Conservation (phyloP, 2,113 vertebrate genomes). For the Hippocampus guttulatus region DNA sequence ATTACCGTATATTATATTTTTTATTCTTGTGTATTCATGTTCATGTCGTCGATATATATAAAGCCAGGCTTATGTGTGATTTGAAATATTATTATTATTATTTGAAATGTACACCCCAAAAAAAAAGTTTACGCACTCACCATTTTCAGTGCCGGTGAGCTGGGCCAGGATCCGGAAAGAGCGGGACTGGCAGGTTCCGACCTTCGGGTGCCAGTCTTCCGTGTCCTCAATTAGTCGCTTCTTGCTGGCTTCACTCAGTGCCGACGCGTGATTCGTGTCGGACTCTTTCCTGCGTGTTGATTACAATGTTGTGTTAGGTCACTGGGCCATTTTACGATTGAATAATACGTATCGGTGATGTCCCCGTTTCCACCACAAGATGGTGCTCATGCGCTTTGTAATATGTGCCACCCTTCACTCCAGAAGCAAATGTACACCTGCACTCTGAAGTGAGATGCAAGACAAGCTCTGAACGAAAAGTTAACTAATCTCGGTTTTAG, state of each 20-base stretch:
- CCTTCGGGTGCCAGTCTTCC: constrained; percentile 89
- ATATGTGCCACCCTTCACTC: background rate
- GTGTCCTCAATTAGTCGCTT: constrained; percentile 94
- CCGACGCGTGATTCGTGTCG: constrained; percentile 74
- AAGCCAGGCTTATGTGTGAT: too few relatives aligned
- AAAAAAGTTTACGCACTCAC: constrained; percentile 63
- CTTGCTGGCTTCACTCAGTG: constrained; percentile 86
- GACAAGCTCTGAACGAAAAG: background rate
- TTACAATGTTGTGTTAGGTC: background rate
- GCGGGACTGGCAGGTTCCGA: constrained; percentile 88
- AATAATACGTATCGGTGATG: constrained; percentile 13
- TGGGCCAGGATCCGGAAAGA: constrained; percentile 96
- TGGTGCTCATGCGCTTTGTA: constrained; percentile 38
- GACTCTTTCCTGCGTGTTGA: constrained; percentile 74
- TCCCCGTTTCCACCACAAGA: constrained; percentile 47
- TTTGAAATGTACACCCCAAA: too few relatives aligned
- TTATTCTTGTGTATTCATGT: too few relatives aligned
- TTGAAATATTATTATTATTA: too few relatives aligned
- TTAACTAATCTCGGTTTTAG: background rate
- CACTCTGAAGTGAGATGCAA: background rate
- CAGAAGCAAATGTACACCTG: background rate
- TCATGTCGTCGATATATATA: too few relatives aligned
- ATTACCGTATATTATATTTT: background rate
- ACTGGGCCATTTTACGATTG: background rate
- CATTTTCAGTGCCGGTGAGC: constrained; percentile 89